Evolutionary conservation across 2,888 invertebrate species (phyloP).

Genomic region (Epinotia brunnichana): DNA sequence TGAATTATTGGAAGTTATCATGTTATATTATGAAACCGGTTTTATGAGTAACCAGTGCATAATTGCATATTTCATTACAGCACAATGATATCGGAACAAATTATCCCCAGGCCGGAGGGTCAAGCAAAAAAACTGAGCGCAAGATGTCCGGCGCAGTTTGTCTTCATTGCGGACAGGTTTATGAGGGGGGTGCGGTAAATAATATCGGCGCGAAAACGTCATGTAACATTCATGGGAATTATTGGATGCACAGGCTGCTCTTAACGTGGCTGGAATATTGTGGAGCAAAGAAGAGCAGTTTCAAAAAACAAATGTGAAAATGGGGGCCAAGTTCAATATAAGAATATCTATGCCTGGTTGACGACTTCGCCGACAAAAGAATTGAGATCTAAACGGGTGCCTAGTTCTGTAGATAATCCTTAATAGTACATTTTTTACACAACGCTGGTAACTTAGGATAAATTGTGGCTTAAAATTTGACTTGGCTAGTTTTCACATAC

Average conservation of each 20-base stretch:
- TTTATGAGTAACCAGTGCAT: not conserved
- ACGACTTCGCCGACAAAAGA: too few species aligned
- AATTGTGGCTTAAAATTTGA: too few species aligned
- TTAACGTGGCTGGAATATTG: slow-evolving; percentile 45
- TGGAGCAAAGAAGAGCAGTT: not conserved
- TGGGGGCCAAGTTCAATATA: too few species aligned
- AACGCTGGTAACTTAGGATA: too few species aligned
- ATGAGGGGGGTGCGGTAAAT: slow-evolving; percentile 77
- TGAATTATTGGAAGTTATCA: not conserved
- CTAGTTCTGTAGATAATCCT: too few species aligned
- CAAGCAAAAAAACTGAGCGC: slow-evolving; percentile 71
- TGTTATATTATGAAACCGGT: not conserved
- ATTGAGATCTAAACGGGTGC: too few species aligned
- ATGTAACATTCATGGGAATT: slow-evolving; percentile 79
- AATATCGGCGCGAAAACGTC: slow-evolving; percentile 76
- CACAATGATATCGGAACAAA: slow-evolving; percentile 43
- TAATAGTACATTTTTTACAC: too few species aligned
- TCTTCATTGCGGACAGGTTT: slow-evolving; percentile 80
- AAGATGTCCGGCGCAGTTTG: slow-evolving; percentile 71
- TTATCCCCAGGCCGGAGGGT: slow-evolving; percentile 59
- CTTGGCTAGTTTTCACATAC: too few species aligned
- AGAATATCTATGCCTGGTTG: too few species aligned
- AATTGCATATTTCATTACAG: slow-evolving; percentile 35
- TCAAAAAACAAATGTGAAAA: not conserved
- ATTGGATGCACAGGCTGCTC: slow-evolving; percentile 57